Evolutionary conservation across 2,888 invertebrate genomes (phyloP).

Genomic region (Nephrotoma appendiculata): DNA sequence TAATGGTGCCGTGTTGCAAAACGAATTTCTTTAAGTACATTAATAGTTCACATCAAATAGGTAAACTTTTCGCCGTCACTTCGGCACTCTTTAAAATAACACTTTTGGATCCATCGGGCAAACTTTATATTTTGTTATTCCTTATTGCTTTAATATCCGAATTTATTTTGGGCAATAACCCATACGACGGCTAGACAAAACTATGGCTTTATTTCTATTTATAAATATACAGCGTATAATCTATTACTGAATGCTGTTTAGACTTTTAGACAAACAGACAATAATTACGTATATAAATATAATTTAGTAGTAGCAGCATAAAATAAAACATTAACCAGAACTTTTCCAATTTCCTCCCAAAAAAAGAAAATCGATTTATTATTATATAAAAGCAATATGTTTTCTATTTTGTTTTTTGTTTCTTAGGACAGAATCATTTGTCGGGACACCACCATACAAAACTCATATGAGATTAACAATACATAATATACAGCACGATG

Average conservation of each 20-base stretch:
- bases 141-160: no score
- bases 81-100: no score
- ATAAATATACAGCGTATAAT: neutral
- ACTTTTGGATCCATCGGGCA: no score
- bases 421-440: conserved; percentile 47
- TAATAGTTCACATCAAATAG: no score
- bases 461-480: conserved; percentile 79
- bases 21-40: no score
- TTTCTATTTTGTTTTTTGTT: neutral
- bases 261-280: neutral
- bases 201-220: neutral
- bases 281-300: neutral
- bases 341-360: neutral
- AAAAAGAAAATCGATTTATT: neutral
- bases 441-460: conserved; percentile 62
- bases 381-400: neutral
- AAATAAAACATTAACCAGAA: neutral
- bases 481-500: conserved; percentile 58
- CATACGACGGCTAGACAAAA: neutral
- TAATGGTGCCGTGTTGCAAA: no score
- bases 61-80: no score
- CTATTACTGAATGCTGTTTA: neutral
- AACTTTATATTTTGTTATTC: no score
- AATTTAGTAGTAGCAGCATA: neutral
- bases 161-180: no score